Percentiles rank a stretch among this genome's conserved stretches.
phyloP scores from a whole-genome alignment of 2,797 vertebrate genomes.

The Pangasius macronema region DNA sequence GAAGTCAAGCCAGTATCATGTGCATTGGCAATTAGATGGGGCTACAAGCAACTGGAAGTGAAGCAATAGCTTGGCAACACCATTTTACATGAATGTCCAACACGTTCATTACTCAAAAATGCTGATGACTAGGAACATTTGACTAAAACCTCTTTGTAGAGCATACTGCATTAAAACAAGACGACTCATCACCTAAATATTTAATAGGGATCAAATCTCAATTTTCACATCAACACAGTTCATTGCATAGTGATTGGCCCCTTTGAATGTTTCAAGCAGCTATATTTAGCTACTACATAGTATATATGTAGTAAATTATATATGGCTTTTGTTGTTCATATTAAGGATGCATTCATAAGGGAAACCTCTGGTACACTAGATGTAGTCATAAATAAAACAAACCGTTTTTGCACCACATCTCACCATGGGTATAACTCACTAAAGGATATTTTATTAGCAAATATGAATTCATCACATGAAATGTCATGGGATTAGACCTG shows the following conservation, averaged over 20 bases:
- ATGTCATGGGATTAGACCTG: constrained; percentile 26
- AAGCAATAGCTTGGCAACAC: not conserved
- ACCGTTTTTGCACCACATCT: not conserved
- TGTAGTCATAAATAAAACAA: not conserved
- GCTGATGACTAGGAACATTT: not conserved
- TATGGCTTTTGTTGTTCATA: not conserved
- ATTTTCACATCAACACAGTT: not conserved
- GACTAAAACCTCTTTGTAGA: too few relatives aligned
- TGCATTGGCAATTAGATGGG: not conserved
- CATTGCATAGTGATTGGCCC: too few relatives aligned
- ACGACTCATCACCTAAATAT: not conserved
- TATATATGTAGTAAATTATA: not conserved
- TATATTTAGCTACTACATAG: not conserved
- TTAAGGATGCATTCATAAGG: not conserved
- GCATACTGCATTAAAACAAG: not conserved
- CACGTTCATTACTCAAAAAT: not conserved
- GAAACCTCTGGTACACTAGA: not conserved
- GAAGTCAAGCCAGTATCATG: not conserved
- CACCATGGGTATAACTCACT: not conserved
- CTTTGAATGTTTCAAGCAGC: not conserved
- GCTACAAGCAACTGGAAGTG: not conserved
- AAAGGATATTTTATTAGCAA: constrained; percentile 14
- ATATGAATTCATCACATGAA: constrained; percentile 20
- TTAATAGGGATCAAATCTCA: not conserved
- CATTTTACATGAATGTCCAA: too few relatives aligned